These are phyloP conservation scores for Periophthalmus magnuspinnatus DNA, from an alignment of 2,797 vertebrate genomes.

Conservation along the genomic window DNA sequence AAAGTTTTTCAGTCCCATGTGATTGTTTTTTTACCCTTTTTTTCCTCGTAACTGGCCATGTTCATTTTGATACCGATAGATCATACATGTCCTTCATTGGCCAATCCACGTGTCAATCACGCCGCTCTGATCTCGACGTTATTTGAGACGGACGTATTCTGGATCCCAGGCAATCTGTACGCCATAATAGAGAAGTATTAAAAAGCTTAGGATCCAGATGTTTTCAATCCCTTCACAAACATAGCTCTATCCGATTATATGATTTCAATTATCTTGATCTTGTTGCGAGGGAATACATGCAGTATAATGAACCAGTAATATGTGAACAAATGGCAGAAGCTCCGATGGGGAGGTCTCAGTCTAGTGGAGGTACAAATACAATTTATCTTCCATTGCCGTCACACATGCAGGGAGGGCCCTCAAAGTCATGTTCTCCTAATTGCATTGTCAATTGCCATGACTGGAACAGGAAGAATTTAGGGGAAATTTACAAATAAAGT, in stretches of 20 bases:
- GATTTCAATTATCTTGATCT: not conserved
- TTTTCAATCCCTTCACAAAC: not conserved
- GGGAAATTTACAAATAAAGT: not conserved
- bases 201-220: not conserved
- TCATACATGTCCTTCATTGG: no score
- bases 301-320: not conserved
- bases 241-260: not conserved
- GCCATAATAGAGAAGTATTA: not conserved
- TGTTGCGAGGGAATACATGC: not conserved
- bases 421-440: constrained; percentile 6
- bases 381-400: not conserved
- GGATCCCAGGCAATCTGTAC: not conserved
- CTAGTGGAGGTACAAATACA: not conserved
- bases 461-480: not conserved
- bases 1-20: no score
- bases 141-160: no score
- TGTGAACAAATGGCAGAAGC: not conserved
- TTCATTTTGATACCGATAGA: no score
- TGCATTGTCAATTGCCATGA: constrained; percentile 16
- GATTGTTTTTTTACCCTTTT: no score
- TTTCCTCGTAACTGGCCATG: no score
- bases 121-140: no score
- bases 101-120: no score
- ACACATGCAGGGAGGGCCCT: not conserved
- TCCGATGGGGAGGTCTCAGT: not conserved